Evolutionary conservation across 2,797 vertebrate genomes (phyloP).

Genomic region (Rhadinocentrus ornatus): DNA sequence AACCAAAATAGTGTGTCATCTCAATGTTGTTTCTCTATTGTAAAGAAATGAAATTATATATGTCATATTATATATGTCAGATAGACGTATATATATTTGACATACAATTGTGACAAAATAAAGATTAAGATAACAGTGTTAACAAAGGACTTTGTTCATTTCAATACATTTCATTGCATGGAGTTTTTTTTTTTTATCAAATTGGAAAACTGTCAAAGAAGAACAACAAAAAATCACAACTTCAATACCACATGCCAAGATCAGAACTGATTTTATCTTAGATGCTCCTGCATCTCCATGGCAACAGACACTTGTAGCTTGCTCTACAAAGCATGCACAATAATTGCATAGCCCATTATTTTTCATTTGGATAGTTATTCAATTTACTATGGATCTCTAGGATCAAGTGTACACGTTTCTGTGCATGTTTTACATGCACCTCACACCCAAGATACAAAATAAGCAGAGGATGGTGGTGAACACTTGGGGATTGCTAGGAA

Average conservation of each 20-base stretch:
- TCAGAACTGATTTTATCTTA: neutral
- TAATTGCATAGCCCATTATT: slow-evolving; percentile 56
- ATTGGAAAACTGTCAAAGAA: neutral
- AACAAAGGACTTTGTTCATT: slow-evolving; percentile 59
- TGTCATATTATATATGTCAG: slow-evolving; percentile 88
- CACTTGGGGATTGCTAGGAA: slow-evolving; percentile 9
- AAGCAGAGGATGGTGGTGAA: slow-evolving; percentile 4
- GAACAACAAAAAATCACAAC: neutral
- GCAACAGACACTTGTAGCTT: neutral
- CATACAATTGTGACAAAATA: slow-evolving; percentile 87
- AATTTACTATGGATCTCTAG: slow-evolving; percentile 35
- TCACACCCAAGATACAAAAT: slow-evolving; percentile 19
- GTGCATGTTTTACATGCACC: neutral
- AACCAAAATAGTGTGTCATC: slow-evolving; percentile 91
- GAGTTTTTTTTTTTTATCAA: neutral
- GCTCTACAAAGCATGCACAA: neutral
- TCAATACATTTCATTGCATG: slow-evolving; percentile 40
- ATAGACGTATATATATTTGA: slow-evolving; percentile 87
- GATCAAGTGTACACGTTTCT: slow-evolving; percentile 41
- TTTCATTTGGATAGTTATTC: slow-evolving; percentile 60
- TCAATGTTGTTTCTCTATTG: slow-evolving; percentile 91
- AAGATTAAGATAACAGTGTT: slow-evolving; percentile 86
- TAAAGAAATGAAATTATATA: slow-evolving; percentile 88
- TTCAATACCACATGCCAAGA: neutral
- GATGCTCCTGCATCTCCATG: neutral